A percentile compares a stretch with the other conserved stretches of the same genome.
Conservation (phyloP, 2,888 invertebrate species). For the Hirtodrosophila histrioides region DNA sequence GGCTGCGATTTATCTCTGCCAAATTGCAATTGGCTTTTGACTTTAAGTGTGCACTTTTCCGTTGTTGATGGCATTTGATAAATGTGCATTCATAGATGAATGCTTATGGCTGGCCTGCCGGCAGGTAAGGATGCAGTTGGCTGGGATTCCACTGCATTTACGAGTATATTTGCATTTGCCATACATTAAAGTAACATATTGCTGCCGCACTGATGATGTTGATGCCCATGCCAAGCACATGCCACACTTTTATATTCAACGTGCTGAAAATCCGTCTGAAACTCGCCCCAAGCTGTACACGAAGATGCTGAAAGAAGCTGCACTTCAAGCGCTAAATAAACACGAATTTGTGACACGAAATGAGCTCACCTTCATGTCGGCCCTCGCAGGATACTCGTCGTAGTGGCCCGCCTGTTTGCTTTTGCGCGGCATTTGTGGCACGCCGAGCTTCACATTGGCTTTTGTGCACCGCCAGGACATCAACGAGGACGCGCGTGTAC, state of each 20-base stretch:
- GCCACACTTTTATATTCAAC: constrained; percentile 18
- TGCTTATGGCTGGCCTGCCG: neutral
- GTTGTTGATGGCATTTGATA: constrained; percentile 9
- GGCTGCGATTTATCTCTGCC: constrained; percentile 34
- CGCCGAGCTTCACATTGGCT: constrained; percentile 17
- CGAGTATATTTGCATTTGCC: constrained; percentile 2
- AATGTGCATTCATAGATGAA: constrained; percentile 9
- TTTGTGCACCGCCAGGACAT: constrained; percentile 9
- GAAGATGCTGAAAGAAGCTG: constrained; percentile 11
- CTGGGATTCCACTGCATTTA: neutral
- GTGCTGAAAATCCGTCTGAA: constrained; percentile 8
- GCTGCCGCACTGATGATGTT: constrained; percentile 1
- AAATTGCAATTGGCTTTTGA: constrained; percentile 33
- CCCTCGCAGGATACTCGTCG: neutral
- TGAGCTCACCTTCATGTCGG: constrained; percentile 35
- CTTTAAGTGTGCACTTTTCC: constrained; percentile 7
- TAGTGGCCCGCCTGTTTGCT: constrained; percentile 20
- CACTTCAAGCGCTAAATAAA: constrained; percentile 30
- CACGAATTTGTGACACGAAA: constrained; percentile 60
- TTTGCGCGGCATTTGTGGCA: constrained; percentile 26
- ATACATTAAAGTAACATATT: constrained; percentile 22
- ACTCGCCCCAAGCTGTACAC: neutral
- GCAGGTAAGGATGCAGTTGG: neutral
- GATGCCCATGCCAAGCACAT: neutral
- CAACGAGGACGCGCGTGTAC: constrained; percentile 26